Percentiles rank a stretch among this genome's conserved stretches.
Conservation (phyloP, 1,140 invertebrate genomes). For the Olivierus martensii region DNA sequence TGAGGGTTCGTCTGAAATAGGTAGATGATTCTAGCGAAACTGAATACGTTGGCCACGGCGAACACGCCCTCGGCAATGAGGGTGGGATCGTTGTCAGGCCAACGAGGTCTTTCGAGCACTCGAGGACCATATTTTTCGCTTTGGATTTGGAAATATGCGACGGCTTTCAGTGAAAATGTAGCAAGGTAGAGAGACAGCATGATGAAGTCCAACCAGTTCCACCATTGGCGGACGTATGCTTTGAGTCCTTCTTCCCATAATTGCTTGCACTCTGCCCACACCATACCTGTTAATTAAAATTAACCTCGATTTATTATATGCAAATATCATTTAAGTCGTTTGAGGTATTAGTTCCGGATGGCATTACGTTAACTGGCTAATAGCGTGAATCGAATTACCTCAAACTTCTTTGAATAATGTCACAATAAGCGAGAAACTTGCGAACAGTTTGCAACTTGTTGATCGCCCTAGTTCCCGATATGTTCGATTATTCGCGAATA, state of each 20-base stretch:
- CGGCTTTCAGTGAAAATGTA: constrained; percentile 37
- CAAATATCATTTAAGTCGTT: too few relatives aligned
- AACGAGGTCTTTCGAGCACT: constrained; percentile 20
- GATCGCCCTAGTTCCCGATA: too few relatives aligned
- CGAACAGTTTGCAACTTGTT: too few relatives aligned
- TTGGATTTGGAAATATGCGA: constrained; percentile 34
- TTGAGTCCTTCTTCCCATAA: constrained; percentile 41
- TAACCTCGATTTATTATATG: too few relatives aligned
- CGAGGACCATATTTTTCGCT: constrained; percentile 10
- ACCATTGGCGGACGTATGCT: constrained; percentile 41
- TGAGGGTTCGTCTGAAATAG: constrained; percentile 37
- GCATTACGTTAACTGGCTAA: not conserved
- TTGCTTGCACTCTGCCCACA: constrained; percentile 45
- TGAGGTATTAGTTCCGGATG: not conserved
- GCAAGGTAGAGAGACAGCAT: constrained; percentile 41
- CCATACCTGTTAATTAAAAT: constrained; percentile 34
- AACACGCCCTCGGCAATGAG: constrained; percentile 27
- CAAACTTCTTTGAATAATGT: too few relatives aligned
- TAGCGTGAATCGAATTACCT: too few relatives aligned
- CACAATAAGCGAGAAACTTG: too few relatives aligned
- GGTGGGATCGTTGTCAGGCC: constrained; percentile 27
- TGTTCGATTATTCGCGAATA: too few relatives aligned
- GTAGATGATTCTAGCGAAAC: constrained; percentile 26
- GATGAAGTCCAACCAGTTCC: constrained; percentile 44
- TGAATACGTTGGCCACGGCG: constrained; percentile 29